Evolutionary conservation across 2,113 vertebrate species (phyloP), one percentile per base, ranked within the genome.

Genomic region (Sminthopsis crassicaudata): DNA sequence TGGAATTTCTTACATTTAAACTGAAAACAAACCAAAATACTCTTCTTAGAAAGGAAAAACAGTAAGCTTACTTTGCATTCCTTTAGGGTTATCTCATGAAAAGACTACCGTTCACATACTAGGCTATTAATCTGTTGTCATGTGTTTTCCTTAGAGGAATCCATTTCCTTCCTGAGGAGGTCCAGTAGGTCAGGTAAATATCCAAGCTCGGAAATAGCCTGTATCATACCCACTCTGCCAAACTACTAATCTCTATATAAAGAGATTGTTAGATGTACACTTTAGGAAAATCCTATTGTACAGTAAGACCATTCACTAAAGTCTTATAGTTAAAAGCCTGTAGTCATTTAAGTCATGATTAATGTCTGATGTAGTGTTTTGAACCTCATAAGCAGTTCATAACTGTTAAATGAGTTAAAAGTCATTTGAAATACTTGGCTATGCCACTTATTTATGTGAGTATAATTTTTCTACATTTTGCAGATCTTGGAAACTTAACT

Each of bases 141-240:
- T 2, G 2, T 97, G 97, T 98, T 97, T 98, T 98, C 96, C 97
- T 98, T 94, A 67, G 96, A 98, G 97, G 93, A 96, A 89, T 90
- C 94, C 6, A 0, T 96, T 98, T 99, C 98, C 67, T 99, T 99
- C 98, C 98, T 96, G 67, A 98, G 76, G 54, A 97, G 97, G 96
- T 96, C 95, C 92, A 76, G 54, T 22, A 98, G 97, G 97, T 98
- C 98, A 98, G 96, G 96, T 96, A 97, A 98, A 97, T 97, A 98
- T 92, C 96, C 55, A 0, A 94, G 92, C 92, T 96, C 91, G 91
- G 96, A 98, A 97, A 95, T 96, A 94, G 92, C 0, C 14, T 96
- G 50, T 97, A 76, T 97, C 94, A 76, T 90, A 93, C 90, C 94
- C 96, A 54, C 54, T 96, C 76, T 92, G 96, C 94, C 92, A 54